A percentile compares a stretch with the other conserved stretches of the same genome.
Conservation (phyloP, 2,113 vertebrate species). For the Copsychus sechellarum region DNA sequence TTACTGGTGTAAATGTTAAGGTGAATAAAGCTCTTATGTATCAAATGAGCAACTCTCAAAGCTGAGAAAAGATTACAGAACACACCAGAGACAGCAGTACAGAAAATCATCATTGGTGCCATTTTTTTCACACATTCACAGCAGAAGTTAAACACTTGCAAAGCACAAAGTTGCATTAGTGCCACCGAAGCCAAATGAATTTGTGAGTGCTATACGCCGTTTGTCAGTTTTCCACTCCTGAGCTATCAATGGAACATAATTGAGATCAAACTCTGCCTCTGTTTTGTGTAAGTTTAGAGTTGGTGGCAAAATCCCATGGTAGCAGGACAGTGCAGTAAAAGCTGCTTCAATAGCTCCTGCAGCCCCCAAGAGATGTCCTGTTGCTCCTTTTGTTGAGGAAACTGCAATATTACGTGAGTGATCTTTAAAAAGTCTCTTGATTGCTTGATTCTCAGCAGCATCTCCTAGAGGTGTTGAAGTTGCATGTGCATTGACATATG, state of each 20-base stretch:
- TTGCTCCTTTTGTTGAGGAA: constrained; percentile 96
- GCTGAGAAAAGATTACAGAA: not conserved
- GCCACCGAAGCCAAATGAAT: constrained; percentile 97
- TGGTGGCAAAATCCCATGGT: constrained; percentile 85
- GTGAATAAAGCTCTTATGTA: not conserved
- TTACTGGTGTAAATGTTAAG: not conserved
- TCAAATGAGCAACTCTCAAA: not conserved
- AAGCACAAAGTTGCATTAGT: constrained; percentile 95
- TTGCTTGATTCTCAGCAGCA: constrained; percentile 91
- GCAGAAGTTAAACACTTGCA: constrained; percentile 67
- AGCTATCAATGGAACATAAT: constrained; percentile 86
- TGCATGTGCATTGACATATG: constrained; percentile 93
- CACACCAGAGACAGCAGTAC: not conserved
- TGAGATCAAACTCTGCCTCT: constrained; percentile 89
- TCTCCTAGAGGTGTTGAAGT: constrained; percentile 95
- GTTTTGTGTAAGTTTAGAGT: constrained; percentile 91
- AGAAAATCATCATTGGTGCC: not conserved
- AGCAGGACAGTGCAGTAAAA: constrained; percentile 90
- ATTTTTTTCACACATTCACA: not conserved
- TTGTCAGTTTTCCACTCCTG: constrained; percentile 83
- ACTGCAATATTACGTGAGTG: constrained; percentile 77
- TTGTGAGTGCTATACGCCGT: constrained; percentile 84
- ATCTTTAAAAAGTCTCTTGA: constrained; percentile 87
- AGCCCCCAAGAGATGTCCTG: constrained; percentile 92
- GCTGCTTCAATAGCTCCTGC: constrained; percentile 91